Evolutionary conservation across 2,113 vertebrate genomes (phyloP).

Genomic region (Pituophis catenifer): DNA sequence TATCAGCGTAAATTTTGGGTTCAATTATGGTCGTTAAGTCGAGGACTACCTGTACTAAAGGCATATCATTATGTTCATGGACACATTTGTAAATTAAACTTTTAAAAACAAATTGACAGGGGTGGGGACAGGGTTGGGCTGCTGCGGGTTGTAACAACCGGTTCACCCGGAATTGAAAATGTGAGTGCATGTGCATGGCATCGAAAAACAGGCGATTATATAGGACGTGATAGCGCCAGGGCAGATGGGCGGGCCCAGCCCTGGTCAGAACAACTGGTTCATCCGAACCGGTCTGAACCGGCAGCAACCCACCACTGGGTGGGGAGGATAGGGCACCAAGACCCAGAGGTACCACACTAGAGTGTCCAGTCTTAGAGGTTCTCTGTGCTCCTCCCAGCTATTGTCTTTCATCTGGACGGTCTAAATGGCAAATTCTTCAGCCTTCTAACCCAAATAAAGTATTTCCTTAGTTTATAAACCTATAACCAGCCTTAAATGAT

Average conservation of each 20-base stretch:
- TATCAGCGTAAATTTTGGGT: neutral
- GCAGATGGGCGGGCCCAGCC: too few relatives aligned
- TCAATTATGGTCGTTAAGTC: neutral
- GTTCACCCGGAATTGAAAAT: too few relatives aligned
- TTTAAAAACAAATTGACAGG: neutral
- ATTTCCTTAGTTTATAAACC: neutral
- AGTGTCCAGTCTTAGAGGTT: neutral
- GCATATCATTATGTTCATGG: neutral
- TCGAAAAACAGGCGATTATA: too few relatives aligned
- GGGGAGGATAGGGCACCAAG: neutral
- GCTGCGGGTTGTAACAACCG: too few relatives aligned
- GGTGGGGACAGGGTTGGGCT: neutral
- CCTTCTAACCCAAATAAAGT: neutral
- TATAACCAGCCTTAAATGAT: neutral
- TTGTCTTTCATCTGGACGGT: neutral
- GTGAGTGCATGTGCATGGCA: too few relatives aligned
- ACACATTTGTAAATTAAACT: neutral
- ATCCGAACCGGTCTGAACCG: too few relatives aligned
- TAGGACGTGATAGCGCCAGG: too few relatives aligned
- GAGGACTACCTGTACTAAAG: neutral
- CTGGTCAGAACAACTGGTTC: too few relatives aligned
- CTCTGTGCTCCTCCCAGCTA: neutral
- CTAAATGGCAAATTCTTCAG: neutral
- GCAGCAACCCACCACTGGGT: neutral
- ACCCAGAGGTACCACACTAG: neutral